Evolutionary conservation across 2,113 vertebrate genomes (phyloP).

Genomic region (Forbesichthys agassizii): DNA sequence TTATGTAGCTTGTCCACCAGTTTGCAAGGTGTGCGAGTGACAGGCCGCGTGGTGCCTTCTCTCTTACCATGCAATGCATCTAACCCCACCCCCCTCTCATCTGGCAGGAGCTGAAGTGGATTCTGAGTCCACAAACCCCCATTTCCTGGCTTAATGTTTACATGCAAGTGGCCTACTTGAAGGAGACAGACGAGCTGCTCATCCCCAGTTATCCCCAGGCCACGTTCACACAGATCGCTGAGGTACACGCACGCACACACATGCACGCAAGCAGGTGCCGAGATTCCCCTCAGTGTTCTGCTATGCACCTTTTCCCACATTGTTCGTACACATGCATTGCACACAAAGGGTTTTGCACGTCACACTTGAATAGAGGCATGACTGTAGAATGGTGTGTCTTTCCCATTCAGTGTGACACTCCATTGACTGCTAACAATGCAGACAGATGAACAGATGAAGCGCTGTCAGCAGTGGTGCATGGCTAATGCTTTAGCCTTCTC

Average conservation of each 20-base stretch:
- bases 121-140: slow-evolving; percentile 88
- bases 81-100: not conserved
- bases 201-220: slow-evolving; percentile 88
- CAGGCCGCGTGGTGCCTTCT: not conserved
- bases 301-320: not conserved
- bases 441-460: not conserved
- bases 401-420: not conserved
- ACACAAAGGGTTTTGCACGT: not conserved
- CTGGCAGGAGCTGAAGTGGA: slow-evolving; percentile 91
- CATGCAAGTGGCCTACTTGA: slow-evolving; percentile 94
- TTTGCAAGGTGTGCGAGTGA: too few species aligned
- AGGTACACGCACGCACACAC: slow-evolving; percentile 73
- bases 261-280: not conserved
- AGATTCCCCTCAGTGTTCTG: not conserved
- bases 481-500: too few species aligned
- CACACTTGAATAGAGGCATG: not conserved
- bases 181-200: slow-evolving; percentile 79
- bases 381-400: not conserved
- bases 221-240: slow-evolving; percentile 89
- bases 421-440: not conserved
- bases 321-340: not conserved
- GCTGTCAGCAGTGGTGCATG: too few species aligned
- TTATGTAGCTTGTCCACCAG: too few species aligned
- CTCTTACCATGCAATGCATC: not conserved
- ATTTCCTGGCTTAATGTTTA: slow-evolving; percentile 97